A percentile compares a stretch with the other conserved stretches of the same genome.
Evolutionary conservation across 2,888 invertebrate species (phyloP).

Genomic region (Leptinotarsa peninsularis): DNA sequence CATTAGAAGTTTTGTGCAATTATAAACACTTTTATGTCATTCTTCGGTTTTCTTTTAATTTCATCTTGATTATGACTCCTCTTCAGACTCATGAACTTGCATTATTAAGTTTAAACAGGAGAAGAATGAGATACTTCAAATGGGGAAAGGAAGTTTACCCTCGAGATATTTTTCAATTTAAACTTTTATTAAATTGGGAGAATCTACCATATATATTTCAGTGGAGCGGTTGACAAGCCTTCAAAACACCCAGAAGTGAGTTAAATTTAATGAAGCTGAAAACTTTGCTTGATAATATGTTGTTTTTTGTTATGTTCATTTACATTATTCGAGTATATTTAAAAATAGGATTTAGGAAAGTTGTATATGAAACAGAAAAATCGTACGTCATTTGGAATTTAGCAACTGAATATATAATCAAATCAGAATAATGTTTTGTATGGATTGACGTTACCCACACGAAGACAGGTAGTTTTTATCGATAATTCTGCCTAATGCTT

Average conservation of each 20-base stretch:
- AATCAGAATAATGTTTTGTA: no score
- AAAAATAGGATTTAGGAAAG: no score
- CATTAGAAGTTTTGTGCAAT: not conserved
- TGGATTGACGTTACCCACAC: no score
- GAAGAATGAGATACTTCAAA: not conserved
- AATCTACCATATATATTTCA: conserved; percentile 11
- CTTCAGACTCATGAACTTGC: conserved; percentile 8
- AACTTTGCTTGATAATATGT: not conserved
- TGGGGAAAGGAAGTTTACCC: not conserved
- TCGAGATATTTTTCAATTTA: conserved; percentile 16
- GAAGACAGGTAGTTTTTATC: no score
- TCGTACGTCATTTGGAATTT: no score
- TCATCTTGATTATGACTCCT: conserved; percentile 5
- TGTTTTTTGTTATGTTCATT: not conserved
- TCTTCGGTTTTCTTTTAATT: conserved; percentile 5
- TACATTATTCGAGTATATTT: not conserved
- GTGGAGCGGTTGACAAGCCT: not conserved
- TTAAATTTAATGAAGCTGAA: not conserved
- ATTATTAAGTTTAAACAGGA: not conserved
- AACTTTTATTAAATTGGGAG: conserved; percentile 17
- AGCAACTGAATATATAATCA: no score
- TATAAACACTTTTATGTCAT: conserved; percentile 7
- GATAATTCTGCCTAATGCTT: no score
- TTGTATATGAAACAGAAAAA: no score
- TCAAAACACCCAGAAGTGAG: not conserved